Evolutionary conservation across 2,797 vertebrate genomes (phyloP).

Genomic region (Gallinago solitaria): DNA sequence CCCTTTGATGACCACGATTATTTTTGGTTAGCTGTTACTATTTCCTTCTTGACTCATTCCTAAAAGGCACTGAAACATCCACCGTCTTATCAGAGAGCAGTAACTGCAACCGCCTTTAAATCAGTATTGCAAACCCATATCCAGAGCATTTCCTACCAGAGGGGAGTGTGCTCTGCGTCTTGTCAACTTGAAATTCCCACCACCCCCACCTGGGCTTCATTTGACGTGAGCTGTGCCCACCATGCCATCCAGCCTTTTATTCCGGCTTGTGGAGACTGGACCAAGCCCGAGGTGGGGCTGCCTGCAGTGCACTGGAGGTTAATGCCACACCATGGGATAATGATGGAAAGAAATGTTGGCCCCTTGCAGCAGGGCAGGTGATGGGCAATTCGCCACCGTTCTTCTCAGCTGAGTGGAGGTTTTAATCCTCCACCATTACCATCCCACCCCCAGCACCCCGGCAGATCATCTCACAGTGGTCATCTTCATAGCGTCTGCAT

Average conservation of each 20-base stretch:
- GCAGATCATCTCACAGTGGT: background rate
- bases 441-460: background rate
- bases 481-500: background rate
- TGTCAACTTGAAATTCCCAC: background rate
- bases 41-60: constrained; percentile 20
- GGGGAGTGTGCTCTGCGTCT: fast-evolving
- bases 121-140: background rate
- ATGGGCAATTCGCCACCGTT: background rate
- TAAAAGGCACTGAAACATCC: background rate
- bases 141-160: background rate
- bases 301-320: background rate
- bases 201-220: fast-evolving
- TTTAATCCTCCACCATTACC: background rate
- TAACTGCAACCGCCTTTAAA: background rate
- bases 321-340: background rate
- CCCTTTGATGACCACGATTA: background rate
- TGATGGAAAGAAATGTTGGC: background rate
- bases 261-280: background rate
- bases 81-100: background rate
- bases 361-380: background rate
- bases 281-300: fast-evolving
- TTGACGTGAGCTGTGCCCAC: background rate
- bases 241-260: background rate
- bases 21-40: background rate
- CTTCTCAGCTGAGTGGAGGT: background rate